These are phyloP conservation scores for Poecile atricapillus DNA, from an alignment of 2,113 vertebrate species.

Conservation along the genomic window DNA sequence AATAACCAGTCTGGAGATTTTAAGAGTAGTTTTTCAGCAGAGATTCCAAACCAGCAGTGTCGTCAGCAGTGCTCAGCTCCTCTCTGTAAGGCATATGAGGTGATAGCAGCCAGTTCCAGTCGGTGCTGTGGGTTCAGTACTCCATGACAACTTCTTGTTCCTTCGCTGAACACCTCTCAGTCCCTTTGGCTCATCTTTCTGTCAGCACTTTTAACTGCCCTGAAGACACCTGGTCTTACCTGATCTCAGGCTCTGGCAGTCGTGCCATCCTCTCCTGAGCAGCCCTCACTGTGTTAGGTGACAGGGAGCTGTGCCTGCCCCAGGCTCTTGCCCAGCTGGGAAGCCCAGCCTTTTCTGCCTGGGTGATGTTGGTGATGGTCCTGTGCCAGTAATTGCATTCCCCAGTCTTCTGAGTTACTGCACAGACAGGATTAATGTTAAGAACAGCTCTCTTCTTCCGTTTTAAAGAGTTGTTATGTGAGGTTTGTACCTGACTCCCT, in stretches of 20 bases:
- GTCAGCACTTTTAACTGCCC: neutral
- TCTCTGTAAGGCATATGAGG: neutral
- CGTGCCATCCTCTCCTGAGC: neutral
- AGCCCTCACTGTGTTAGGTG: rapidly evolving
- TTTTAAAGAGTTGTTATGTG: neutral
- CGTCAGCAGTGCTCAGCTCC: neutral
- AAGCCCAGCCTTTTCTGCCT: neutral
- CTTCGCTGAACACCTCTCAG: neutral
- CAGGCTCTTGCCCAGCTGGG: neutral
- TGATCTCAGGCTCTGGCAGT: neutral
- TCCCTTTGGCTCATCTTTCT: neutral
- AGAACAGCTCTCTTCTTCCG: neutral
- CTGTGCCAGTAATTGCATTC: neutral
- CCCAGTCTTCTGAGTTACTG: neutral
- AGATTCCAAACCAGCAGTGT: neutral
- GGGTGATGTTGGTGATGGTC: neutral
- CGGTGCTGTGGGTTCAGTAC: rapidly evolving
- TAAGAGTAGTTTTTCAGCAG: neutral
- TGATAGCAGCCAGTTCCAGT: neutral
- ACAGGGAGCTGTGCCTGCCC: neutral
- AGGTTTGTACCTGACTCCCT: neutral
- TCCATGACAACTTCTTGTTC: neutral
- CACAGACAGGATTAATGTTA: neutral
- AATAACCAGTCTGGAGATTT: neutral
- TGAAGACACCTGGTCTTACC: neutral